A percentile compares a stretch with the other conserved stretches of the same genome.
These are phyloP conservation scores for Gnathonemus echidnorhynchus DNA, from an alignment of 2,113 vertebrate species.

Conservation along the genomic window DNA sequence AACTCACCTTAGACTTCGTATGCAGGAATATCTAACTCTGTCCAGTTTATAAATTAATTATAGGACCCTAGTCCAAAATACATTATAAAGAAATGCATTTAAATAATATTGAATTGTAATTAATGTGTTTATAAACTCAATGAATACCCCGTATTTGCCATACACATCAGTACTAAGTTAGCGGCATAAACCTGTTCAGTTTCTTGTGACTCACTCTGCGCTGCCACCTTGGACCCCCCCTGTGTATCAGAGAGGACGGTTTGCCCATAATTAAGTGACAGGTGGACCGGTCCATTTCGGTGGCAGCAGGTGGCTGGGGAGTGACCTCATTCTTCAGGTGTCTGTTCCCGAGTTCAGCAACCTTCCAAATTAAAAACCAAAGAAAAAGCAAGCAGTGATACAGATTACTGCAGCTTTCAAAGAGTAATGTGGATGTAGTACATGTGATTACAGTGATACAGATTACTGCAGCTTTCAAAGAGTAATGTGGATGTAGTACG, in stretches of 20 bases:
- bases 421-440: neutral
- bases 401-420: neutral
- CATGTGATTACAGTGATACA: neutral
- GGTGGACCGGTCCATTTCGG: neutral
- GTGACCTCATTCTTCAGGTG: conserved; percentile 3
- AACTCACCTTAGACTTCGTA: neutral
- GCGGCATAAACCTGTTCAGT: neutral
- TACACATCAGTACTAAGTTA: neutral
- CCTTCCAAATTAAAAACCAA: neutral
- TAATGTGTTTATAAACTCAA: neutral
- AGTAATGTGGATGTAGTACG: neutral
- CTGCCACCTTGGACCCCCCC: neutral
- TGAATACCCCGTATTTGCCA: neutral
- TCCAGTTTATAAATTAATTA: neutral
- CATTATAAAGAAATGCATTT: neutral
- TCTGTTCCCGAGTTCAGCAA: neutral
- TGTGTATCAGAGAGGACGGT: neutral
- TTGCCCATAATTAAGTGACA: neutral
- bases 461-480: neutral
- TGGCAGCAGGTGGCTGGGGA: conserved; percentile 4
- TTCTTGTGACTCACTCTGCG: neutral
- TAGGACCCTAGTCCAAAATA: neutral
- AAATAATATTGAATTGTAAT: neutral
- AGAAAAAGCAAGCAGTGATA: neutral
- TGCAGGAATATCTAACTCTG: neutral